Conservation (phyloP, 2,113 vertebrate genomes). For the Bambusicola thoracicus region DNA sequence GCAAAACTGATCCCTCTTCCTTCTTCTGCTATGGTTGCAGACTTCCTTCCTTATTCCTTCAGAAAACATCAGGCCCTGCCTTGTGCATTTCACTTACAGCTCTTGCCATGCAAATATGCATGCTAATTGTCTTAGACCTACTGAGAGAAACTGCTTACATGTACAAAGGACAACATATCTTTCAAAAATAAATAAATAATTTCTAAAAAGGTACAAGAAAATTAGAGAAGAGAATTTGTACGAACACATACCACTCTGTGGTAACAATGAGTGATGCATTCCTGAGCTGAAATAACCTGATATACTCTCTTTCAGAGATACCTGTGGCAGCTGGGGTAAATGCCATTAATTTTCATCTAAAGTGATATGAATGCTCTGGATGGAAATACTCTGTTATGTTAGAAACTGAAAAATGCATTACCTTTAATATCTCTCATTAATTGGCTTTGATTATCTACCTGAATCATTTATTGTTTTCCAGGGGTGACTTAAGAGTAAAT, state of each 20-base stretch:
- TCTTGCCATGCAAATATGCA: background rate
- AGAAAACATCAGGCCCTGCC: background rate
- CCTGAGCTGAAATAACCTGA: background rate
- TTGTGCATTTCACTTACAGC: background rate
- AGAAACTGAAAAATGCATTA: background rate
- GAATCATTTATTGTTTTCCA: background rate
- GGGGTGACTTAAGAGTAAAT: background rate
- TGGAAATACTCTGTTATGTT: background rate
- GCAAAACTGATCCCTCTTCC: background rate
- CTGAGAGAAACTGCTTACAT: background rate
- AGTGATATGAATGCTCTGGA: background rate
- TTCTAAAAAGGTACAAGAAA: background rate
- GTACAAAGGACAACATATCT: background rate
- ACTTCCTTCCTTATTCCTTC: background rate
- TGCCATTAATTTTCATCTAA: background rate
- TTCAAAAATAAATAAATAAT: background rate
- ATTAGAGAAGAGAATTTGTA: background rate
- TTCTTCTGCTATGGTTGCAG: background rate
- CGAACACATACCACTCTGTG: background rate
- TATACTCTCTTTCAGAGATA: background rate
- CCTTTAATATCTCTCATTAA: background rate
- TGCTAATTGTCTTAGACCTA: background rate
- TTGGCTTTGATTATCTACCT: too few species aligned
- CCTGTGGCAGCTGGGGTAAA: background rate
- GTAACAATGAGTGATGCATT: background rate